Percentiles rank a stretch among this genome's conserved stretches.
Conservation (phyloP, 2,888 invertebrate genomes). For the Galerucella calmariensis region DNA sequence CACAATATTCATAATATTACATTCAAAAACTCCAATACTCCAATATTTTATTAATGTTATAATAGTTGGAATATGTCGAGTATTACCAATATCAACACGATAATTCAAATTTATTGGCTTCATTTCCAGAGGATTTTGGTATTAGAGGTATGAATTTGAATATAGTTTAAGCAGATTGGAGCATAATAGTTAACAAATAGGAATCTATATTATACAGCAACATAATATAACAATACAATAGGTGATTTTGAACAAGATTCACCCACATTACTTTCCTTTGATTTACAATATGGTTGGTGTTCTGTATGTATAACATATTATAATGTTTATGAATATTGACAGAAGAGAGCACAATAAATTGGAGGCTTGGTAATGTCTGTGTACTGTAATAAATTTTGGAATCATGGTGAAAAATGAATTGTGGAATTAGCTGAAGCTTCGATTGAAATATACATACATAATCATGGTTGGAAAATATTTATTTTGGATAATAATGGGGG, state of each 20-base stretch:
- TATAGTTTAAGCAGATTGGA: no score
- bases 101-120: no score
- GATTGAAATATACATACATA: background rate
- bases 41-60: no score
- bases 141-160: no score
- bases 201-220: no score
- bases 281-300: background rate
- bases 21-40: no score
- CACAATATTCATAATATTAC: no score
- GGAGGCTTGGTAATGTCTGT: background rate
- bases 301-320: no score
- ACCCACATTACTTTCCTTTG: background rate
- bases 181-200: no score
- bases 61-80: no score
- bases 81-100: no score
- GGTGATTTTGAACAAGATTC: background rate
- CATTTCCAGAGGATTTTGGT: no score
- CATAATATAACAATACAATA: background rate
- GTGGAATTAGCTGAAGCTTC: background rate
- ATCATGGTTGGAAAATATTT: background rate
- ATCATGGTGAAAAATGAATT: background rate
- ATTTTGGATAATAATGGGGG: background rate
- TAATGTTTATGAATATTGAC: background rate
- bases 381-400: background rate
- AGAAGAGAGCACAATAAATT: background rate